phyloP scores from a whole-genome alignment of 2,113 vertebrate genomes.

The Solea senegalensis region DNA sequence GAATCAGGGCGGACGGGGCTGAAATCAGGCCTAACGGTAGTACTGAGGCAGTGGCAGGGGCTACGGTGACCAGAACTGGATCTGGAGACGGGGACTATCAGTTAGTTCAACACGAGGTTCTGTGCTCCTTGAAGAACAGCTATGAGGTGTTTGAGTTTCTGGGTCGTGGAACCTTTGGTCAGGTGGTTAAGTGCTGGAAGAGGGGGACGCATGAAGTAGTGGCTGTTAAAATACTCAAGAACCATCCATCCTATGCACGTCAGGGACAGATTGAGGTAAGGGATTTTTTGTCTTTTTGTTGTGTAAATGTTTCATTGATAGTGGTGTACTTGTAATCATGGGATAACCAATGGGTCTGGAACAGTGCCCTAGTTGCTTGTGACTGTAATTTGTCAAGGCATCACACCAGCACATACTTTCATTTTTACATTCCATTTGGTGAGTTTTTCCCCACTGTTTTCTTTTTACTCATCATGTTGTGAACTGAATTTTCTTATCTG shows the following conservation, averaged over 20 bases:
- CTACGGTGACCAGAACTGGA: constrained; percentile 62
- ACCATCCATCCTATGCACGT: constrained; percentile 96
- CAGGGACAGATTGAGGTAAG: constrained; percentile 95
- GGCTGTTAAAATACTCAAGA: constrained; percentile 97
- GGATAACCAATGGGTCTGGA: not conserved
- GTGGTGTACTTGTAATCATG: not conserved
- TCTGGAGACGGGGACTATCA: constrained; percentile 92
- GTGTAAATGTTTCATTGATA: not conserved
- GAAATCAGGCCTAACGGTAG: constrained; percentile 36
- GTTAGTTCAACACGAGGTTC: constrained; percentile 94
- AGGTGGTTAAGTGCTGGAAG: constrained; percentile 98
- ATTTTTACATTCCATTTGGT: too few species aligned
- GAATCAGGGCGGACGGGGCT: constrained; percentile 23
- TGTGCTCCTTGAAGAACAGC: constrained; percentile 93
- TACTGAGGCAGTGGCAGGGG: constrained; percentile 69
- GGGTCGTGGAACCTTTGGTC: constrained; percentile 96
- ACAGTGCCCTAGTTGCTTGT: not conserved
- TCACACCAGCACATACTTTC: too few species aligned
- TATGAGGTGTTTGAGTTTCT: constrained; percentile 97
- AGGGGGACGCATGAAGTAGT: constrained; percentile 94
- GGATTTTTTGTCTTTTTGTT: not conserved
- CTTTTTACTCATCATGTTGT: not conserved
- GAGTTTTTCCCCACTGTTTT: not conserved
- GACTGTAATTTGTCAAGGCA: too few species aligned
- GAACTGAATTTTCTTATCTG: not conserved